Evolutionary conservation across 2,113 vertebrate genomes (phyloP).

Genomic region (Oxygymnocypris stewartii): DNA sequence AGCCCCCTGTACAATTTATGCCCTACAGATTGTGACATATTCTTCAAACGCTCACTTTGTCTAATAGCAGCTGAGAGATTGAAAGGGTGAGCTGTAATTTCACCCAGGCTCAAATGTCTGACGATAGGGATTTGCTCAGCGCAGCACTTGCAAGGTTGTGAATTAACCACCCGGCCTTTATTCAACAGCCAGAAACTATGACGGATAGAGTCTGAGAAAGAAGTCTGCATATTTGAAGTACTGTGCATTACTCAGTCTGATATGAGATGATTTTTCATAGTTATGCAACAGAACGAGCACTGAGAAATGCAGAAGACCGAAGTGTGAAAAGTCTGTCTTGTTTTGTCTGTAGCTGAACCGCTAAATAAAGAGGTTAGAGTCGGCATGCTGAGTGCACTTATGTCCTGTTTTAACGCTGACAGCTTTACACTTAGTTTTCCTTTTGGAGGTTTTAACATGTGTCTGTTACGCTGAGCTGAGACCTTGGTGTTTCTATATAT

Average conservation of each 20-base stretch:
- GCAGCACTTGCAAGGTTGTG: slow-evolving; percentile 13
- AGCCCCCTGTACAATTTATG: neutral
- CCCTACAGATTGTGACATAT: slow-evolving; percentile 5
- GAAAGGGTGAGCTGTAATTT: slow-evolving; percentile 24
- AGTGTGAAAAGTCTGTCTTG: neutral
- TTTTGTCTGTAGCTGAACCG: neutral
- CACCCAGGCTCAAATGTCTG: slow-evolving; percentile 16
- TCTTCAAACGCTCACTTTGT: slow-evolving; percentile 3
- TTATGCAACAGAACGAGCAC: neutral
- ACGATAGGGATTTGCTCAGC: slow-evolving; percentile 19
- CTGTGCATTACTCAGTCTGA: neutral
- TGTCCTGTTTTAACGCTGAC: neutral
- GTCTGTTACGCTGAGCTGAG: neutral
- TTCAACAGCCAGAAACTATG: slow-evolving; percentile 27
- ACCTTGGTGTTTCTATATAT: neutral
- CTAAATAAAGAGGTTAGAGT: slow-evolving; percentile 7
- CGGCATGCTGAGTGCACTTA: neutral
- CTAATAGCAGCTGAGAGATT: slow-evolving; percentile 29
- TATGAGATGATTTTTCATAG: neutral
- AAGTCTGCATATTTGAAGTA: neutral
- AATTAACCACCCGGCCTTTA: neutral
- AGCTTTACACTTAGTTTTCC: neutral
- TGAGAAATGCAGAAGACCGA: neutral
- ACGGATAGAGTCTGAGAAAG: neutral
- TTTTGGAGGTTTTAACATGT: neutral